phyloP scores from a whole-genome alignment of 2,113 vertebrate species.

The Xiphophorus maculatus region DNA sequence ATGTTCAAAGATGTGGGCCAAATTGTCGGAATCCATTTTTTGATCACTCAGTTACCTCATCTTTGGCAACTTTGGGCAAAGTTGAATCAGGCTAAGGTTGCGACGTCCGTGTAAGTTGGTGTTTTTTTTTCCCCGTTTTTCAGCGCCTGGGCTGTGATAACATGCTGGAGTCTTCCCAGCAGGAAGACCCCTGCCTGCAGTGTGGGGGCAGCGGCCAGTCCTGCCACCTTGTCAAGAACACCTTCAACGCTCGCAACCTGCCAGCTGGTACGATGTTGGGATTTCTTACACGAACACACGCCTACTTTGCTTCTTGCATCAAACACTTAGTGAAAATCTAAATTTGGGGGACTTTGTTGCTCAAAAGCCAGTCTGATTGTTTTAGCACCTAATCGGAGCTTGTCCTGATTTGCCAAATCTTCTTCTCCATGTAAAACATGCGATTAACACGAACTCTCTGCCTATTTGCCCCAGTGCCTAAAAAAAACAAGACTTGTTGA shows the following conservation, averaged over 20 bases:
- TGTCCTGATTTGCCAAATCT: neutral
- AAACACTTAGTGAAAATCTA: neutral
- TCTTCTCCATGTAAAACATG: no score
- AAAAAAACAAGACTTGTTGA: neutral
- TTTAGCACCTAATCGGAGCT: neutral
- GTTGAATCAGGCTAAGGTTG: neutral
- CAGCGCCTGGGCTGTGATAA: constrained; percentile 93
- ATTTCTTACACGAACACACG: accelerated
- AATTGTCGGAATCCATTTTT: neutral
- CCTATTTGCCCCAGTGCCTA: neutral
- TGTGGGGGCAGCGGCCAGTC: constrained; percentile 90
- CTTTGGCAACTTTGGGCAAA: neutral
- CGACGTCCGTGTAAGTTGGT: neutral
- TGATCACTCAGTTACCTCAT: neutral
- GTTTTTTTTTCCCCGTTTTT: neutral
- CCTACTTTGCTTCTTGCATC: neutral
- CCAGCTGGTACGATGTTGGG: constrained; percentile 82
- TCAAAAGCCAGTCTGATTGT: neutral
- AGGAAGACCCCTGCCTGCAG: constrained; percentile 92
- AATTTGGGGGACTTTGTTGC: neutral
- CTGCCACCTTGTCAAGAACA: constrained; percentile 85
- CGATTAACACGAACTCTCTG: no score
- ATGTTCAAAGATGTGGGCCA: no score
- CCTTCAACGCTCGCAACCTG: constrained; percentile 81
- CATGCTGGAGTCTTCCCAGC: constrained; percentile 85